Evolutionary conservation across 35 echinoderm and acorn worm species (phyloP), one percentile per base, ranked within the genome.

Genomic region (Ptychodera flava): DNA sequence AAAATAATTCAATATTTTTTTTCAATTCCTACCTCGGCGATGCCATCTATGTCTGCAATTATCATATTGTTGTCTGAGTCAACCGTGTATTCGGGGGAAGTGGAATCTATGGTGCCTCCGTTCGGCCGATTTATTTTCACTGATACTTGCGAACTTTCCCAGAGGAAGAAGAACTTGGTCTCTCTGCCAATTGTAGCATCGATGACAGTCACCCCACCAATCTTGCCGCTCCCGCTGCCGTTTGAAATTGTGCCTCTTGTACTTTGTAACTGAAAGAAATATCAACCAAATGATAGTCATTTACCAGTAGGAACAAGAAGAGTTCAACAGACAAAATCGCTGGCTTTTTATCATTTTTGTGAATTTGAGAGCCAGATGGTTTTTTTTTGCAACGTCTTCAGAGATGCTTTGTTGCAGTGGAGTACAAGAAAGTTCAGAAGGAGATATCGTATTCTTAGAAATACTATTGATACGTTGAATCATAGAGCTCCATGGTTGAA

Each of bases 1-100:
- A 64, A 64, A 22, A 64, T 12, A 64, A 22, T 64, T 22, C 45
- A 22, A 64, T 64, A 22, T 12, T 22, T 12, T 6, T 12, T 6
- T 64, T 64, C 6, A 64, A 6, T 22, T 12, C 45, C 45, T 82
- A 88, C 87, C 87, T 88, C 87, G 15, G 87, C 87, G 16, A 35
- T 81, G 80, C 78, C 87, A 53, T 45, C 76, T 27, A 88, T 82
- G n/a, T 88, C 80, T 27, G 75, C 79, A 34, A 88, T 88, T n/a
- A 88, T 30, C 22, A 88, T 81, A 0, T 31, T 38, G 35, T 37
- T 81, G 0, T 88, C 36, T 2, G 2, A 30, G 30, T 88, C 87
- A 52, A 76, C 35, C 15, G 29, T 35, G 36, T 88, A 88, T 76
- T 88, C 87, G 33, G 38, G 12, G 12, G 78, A 82, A 28, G 35